Evolutionary conservation across 2,113 vertebrate species (phyloP).

Genomic region (Cebus imitator): DNA sequence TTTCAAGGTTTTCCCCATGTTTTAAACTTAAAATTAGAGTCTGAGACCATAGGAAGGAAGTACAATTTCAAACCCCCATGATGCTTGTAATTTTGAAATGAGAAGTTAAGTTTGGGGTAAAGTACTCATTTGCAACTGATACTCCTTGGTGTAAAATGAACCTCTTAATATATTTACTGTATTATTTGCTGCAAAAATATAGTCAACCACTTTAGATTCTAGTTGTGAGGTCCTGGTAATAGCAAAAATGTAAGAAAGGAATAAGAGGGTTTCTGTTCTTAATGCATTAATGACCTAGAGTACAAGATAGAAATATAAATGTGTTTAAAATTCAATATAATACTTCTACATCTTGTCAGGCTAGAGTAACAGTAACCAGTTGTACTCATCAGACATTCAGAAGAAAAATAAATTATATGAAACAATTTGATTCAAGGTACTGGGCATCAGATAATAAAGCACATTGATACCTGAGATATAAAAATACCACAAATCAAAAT

Average conservation of each 20-base stretch:
- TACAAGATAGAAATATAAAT: not conserved
- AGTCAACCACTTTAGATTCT: not conserved
- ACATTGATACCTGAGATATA: not conserved
- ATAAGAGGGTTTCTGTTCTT: not conserved
- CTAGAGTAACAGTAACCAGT: not conserved
- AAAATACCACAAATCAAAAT: not conserved
- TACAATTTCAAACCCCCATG: not conserved
- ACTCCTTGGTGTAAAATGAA: not conserved
- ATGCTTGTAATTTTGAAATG: not conserved
- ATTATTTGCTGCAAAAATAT: not conserved
- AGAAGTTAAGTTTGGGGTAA: not conserved
- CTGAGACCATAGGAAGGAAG: not conserved
- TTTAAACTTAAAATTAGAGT: not conserved
- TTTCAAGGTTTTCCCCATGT: not conserved
- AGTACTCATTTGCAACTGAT: not conserved
- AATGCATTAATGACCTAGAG: not conserved
- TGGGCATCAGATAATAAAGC: not conserved
- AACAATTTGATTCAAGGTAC: not conserved
- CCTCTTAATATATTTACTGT: not conserved
- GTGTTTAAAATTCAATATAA: not conserved
- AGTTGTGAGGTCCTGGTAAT: not conserved
- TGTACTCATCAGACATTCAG: not conserved
- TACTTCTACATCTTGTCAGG: not conserved
- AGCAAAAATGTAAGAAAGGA: not conserved
- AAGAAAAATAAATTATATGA: not conserved